Evolutionary conservation across 2,797 vertebrate species (phyloP).

Genomic region (Mionectes olivaceus): DNA sequence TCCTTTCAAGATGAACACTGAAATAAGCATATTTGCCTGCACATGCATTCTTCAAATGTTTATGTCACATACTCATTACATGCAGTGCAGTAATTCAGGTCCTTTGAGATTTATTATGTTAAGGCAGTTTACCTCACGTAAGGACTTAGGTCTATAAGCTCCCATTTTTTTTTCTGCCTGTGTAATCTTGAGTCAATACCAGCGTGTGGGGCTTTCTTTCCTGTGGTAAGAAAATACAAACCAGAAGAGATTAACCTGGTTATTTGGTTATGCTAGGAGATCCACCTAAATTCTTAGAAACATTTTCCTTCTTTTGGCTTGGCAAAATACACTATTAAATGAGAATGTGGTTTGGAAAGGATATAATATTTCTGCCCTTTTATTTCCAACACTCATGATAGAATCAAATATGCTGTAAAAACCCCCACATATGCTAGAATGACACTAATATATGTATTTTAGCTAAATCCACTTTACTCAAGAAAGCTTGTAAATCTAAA

Average conservation of each 20-base stretch:
- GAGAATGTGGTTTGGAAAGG: background rate
- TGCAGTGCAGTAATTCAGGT: background rate
- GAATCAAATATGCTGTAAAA: background rate
- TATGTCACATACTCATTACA: background rate
- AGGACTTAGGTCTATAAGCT: constrained; percentile 69
- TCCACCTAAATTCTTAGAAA: background rate
- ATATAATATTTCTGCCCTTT: background rate
- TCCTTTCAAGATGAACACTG: background rate
- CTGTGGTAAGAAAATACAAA: background rate
- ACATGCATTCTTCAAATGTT: background rate
- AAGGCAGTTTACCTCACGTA: constrained; percentile 73
- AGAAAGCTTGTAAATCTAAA: background rate
- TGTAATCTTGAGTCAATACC: constrained; percentile 24
- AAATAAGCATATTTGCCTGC: background rate
- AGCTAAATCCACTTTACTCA: background rate
- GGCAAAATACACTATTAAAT: background rate
- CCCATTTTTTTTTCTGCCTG: constrained; percentile 51
- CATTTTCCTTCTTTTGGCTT: background rate
- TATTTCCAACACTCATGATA: background rate
- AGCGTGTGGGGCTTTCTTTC: background rate
- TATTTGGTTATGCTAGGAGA: background rate
- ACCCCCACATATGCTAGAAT: background rate
- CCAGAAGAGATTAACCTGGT: background rate
- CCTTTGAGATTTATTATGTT: background rate
- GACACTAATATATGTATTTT: background rate